phyloP scores from a whole-genome alignment of 2,797 vertebrate species.

The Sebastes matsubarae region DNA sequence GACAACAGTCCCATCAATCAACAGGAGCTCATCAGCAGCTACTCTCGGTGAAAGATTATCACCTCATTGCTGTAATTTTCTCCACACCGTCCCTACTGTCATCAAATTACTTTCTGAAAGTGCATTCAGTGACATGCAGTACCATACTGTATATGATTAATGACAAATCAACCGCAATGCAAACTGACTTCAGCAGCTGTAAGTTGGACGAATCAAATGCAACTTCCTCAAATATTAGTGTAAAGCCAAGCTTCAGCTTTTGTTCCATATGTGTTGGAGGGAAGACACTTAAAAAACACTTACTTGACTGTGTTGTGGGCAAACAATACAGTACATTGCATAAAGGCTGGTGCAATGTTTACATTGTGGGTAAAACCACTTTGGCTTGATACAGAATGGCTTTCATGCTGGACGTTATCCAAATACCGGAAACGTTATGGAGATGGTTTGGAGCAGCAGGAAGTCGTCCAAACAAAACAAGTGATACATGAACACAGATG shows the following conservation, averaged over 20 bases:
- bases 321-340: neutral
- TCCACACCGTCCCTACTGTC: neutral
- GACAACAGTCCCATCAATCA: neutral
- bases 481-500: slow-evolving; percentile 63
- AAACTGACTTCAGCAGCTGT: slow-evolving; percentile 40
- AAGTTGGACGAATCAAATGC: slow-evolving; percentile 16
- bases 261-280: neutral
- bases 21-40: neutral
- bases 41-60: neutral
- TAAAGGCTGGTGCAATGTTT: slow-evolving; percentile 21
- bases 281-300: neutral
- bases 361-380: slow-evolving; percentile 25
- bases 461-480: slow-evolving; percentile 78
- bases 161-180: neutral
- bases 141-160: neutral
- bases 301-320: neutral
- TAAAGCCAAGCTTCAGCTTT: neutral
- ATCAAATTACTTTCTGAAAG: neutral
- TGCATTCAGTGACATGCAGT: neutral
- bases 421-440: slow-evolving; percentile 58
- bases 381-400: slow-evolving; percentile 9
- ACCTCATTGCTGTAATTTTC: neutral
- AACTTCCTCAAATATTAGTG: slow-evolving; percentile 12
- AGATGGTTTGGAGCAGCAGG: slow-evolving; percentile 63
- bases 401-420: slow-evolving; percentile 36